Base-by-base conservation (phyloP, 1,140 invertebrate species). In the Anastatus disparis region DNA sequence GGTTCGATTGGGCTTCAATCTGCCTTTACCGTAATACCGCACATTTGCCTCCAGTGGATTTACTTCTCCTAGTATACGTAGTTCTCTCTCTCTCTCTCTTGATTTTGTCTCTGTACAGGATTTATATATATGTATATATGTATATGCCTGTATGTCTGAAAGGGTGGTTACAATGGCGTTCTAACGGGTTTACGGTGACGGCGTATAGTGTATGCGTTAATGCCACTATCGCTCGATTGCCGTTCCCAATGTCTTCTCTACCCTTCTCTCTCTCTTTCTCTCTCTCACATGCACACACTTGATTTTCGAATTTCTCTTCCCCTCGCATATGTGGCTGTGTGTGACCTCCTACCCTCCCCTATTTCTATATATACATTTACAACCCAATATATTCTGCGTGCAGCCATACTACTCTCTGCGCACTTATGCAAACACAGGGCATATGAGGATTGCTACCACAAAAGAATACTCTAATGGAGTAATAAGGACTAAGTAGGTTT, bases 241-340 rank as follows among this genome's bases (percentile, higher is more conserved):
- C 74, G 72, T 79, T 77, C 74, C 72, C 74, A 75, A 75, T 78
- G 76, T 74, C 74, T 68, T 70, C 31, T n/a, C n/a, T n/a, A n/a
- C n/a, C n/a, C n/a, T n/a, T n/a, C 20, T 48, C 46, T 55, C 46
- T 29, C 63, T n/a, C 52, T 48, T 29, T 15, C 24, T 24, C 31
- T n/a, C 38, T 26, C 24, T 10, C 22, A 6, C 55, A 15, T 26
- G 9, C 22, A 20, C 10, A 29, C 42, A n/a, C n/a, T n/a, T n/a
- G n/a, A n/a, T n/a, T n/a, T n/a, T n/a, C n/a, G n/a, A n/a, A n/a
- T n/a, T n/a, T n/a, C n/a, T n/a, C n/a, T n/a, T 35, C 17, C 31
- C 72, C 24, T 8, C 17, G 20, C 46, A 4, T 12, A n/a, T 20
- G 2, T 24, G 2, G 15, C 42, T n/a, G 17, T 20, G n/a, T 3